These are phyloP conservation scores for Amphipoea oculea DNA, from an alignment of 2,888 invertebrate species.

Conservation along the genomic window DNA sequence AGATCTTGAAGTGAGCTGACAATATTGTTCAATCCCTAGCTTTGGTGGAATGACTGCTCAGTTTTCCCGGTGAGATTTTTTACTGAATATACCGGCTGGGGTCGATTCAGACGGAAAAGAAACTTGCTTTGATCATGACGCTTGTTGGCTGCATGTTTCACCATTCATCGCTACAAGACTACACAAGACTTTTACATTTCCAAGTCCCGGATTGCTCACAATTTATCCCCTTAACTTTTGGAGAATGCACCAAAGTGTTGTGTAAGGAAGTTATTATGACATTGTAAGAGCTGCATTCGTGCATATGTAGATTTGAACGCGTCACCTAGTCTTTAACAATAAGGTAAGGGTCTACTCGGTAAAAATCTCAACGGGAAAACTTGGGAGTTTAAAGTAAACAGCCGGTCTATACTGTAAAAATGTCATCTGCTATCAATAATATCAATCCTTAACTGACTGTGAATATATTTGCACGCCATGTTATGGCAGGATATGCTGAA, in stretches of 20 bases:
- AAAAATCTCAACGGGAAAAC: background rate
- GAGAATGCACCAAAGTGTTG: background rate
- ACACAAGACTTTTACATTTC: background rate
- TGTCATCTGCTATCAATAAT: background rate
- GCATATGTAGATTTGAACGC: background rate
- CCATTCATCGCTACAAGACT: background rate
- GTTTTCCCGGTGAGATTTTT: no score
- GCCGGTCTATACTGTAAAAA: no score
- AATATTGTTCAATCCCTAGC: no score
- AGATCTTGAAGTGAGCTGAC: no score
- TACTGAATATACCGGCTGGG: no score
- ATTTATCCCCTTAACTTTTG: background rate
- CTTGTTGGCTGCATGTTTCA: background rate
- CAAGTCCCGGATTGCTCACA: background rate
- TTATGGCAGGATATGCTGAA: no score
- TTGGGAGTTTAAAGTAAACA: no score
- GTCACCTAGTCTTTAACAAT: background rate
- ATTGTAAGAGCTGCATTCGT: background rate
- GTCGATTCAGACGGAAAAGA: background rate
- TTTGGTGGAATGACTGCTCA: no score
- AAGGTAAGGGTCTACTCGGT: background rate
- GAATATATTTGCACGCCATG: no score
- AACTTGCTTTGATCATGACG: background rate
- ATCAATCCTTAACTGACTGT: background rate
- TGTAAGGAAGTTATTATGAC: background rate